Evolutionary conservation across 2,797 vertebrate species (phyloP).

Genomic region (Cyprinodon diabolis): DNA sequence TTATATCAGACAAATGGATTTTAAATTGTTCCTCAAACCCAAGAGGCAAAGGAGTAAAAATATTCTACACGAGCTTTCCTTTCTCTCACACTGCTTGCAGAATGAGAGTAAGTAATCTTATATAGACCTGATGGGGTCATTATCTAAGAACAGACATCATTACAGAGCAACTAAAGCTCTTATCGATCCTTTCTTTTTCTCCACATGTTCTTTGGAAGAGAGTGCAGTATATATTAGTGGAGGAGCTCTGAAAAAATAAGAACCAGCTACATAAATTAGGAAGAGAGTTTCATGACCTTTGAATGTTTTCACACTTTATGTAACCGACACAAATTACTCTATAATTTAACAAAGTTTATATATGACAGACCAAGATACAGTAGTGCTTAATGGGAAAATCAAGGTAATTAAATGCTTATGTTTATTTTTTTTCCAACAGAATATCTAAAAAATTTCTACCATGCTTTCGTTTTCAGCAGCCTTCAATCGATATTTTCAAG

Average conservation of each 20-base stretch:
- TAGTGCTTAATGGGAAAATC: too few relatives aligned
- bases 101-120: conserved; percentile 66
- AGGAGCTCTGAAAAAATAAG: conserved; percentile 11
- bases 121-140: conserved; percentile 77
- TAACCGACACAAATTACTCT: background rate
- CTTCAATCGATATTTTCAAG: too few relatives aligned
- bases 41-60: conserved; percentile 15
- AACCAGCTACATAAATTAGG: background rate
- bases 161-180: conserved; percentile 69
- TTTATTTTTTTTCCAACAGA: too few relatives aligned
- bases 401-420: too few relatives aligned
- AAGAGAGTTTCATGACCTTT: conserved; percentile 3
- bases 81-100: conserved; percentile 23
- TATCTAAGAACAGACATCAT: conserved; percentile 78
- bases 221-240: conserved; percentile 33
- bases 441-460: too few relatives aligned
- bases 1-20: conserved; percentile 33
- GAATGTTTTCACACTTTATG: background rate
- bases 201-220: conserved; percentile 50
- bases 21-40: conserved; percentile 24
- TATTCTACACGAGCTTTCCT: conserved; percentile 30
- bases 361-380: background rate
- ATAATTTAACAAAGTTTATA: background rate
- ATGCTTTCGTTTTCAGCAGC: too few relatives aligned
- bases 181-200: conserved; percentile 74